A percentile compares a stretch with the other conserved stretches of the same genome.
These are phyloP conservation scores for Tethea ocularis DNA, from an alignment of 2,888 invertebrate species.

Conservation along the genomic window DNA sequence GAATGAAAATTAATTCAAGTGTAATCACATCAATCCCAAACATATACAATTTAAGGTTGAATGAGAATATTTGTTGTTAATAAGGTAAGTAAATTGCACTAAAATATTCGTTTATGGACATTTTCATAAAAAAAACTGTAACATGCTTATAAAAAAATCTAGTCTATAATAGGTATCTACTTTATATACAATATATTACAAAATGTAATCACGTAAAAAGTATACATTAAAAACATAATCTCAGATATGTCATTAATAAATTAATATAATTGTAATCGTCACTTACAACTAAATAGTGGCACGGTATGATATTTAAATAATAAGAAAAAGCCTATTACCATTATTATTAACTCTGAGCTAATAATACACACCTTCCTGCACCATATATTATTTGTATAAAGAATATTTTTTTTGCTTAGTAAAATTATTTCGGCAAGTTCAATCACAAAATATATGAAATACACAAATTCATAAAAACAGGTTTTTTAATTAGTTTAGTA, in stretches of 20 bases:
- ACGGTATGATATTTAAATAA: conserved; percentile 8
- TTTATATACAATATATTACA: conserved; percentile 77
- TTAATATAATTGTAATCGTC: conserved; percentile 9
- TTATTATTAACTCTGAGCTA: background rate
- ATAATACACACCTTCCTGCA: no score
- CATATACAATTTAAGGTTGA: no score
- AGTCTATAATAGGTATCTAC: conserved; percentile 41
- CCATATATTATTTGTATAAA: no score
- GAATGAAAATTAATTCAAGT: no score
- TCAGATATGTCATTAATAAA: conserved; percentile 13
- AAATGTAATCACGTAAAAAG: conserved; percentile 19
- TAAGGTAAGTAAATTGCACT: no score
- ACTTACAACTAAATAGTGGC: conserved; percentile 14
- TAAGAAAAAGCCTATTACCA: background rate
- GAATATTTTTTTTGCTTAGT: no score
- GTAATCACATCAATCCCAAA: background rate
- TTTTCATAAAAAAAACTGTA: background rate
- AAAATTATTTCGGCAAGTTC: no score
- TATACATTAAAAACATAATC: conserved; percentile 18
- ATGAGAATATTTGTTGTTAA: background rate
- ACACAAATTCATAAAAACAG: no score
- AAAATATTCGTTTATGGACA: background rate
- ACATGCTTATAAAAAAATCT: conserved; percentile 66
- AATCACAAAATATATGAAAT: no score
- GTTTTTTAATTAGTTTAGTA: no score